Percentiles rank a stretch among this genome's conserved stretches.
Evolutionary conservation across 2,888 invertebrate species (phyloP).

Genomic region (Ennomos fuscantarius): DNA sequence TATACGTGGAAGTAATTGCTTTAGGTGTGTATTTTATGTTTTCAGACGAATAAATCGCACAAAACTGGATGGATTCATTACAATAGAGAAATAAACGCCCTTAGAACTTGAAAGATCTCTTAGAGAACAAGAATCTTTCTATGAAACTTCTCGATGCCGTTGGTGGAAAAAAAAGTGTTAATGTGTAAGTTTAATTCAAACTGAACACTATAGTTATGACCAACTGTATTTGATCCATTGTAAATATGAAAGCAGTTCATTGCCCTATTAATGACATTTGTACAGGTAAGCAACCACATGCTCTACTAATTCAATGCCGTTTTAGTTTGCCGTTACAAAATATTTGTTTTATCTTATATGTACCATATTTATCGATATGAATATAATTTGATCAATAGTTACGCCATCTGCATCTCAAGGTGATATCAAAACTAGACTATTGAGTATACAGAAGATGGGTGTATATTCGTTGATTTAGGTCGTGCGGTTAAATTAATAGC

Average conservation of each 20-base stretch:
- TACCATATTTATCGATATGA: slow-evolving; percentile 16
- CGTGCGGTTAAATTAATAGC: slow-evolving; percentile 21
- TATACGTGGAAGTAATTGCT: slow-evolving; percentile 17
- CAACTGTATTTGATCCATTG: no score
- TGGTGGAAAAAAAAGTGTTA: no score
- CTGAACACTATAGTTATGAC: no score
- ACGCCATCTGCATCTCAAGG: slow-evolving; percentile 27
- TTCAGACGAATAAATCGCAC: not conserved
- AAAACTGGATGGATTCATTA: no score
- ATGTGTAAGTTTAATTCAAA: no score
- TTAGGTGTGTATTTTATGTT: slow-evolving; percentile 9
- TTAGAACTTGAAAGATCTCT: no score
- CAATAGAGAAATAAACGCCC: no score
- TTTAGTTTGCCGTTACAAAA: slow-evolving; percentile 15
- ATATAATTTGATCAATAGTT: slow-evolving; percentile 16
- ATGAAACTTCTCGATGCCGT: no score
- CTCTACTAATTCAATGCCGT: slow-evolving; percentile 7
- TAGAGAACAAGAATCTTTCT: no score
- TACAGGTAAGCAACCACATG: slow-evolving; percentile 1
- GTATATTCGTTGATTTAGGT: slow-evolving; percentile 11
- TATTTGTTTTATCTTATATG: slow-evolving; percentile 14
- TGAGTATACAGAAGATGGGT: slow-evolving; percentile 2
- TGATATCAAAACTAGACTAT: slow-evolving; percentile 20
- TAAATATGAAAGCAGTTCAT: not conserved
- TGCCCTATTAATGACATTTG: not conserved